phyloP scores from a whole-genome alignment of 2,113 vertebrate genomes.

The Lynx canadensis region DNA sequence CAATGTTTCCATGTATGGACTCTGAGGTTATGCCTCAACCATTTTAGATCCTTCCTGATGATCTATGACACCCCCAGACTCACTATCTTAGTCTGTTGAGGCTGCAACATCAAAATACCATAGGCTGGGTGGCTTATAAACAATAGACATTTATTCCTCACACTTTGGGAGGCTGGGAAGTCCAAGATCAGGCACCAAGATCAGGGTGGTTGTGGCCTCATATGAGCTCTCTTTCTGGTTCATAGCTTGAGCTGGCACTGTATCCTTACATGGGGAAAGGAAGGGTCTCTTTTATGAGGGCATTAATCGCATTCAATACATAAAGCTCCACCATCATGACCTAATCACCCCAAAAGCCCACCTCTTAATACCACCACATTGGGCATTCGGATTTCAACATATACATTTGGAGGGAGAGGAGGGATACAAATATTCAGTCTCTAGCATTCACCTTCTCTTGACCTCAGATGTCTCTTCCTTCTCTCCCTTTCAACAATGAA shows the following conservation, averaged over 20 bases:
- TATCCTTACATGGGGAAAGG: background rate
- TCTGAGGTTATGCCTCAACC: background rate
- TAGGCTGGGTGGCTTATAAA: background rate
- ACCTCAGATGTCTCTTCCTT: background rate
- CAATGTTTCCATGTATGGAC: background rate
- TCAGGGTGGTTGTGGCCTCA: background rate
- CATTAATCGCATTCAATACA: background rate
- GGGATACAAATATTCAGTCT: background rate
- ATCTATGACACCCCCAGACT: background rate
- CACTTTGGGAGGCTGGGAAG: background rate
- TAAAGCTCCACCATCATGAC: background rate
- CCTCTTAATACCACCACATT: background rate
- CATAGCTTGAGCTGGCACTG: background rate
- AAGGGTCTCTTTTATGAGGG: background rate
- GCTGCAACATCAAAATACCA: background rate
- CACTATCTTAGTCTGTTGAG: background rate
- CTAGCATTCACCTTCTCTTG: background rate
- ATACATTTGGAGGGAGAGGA: background rate
- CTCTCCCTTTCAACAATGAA: background rate
- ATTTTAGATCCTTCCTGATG: background rate
- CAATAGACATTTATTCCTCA: background rate
- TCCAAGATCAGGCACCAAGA: background rate
- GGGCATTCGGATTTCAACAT: background rate
- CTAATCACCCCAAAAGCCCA: background rate
- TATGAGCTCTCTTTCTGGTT: background rate